Conservation (phyloP, 1,140 invertebrate species). For the Cherax destructor region DNA sequence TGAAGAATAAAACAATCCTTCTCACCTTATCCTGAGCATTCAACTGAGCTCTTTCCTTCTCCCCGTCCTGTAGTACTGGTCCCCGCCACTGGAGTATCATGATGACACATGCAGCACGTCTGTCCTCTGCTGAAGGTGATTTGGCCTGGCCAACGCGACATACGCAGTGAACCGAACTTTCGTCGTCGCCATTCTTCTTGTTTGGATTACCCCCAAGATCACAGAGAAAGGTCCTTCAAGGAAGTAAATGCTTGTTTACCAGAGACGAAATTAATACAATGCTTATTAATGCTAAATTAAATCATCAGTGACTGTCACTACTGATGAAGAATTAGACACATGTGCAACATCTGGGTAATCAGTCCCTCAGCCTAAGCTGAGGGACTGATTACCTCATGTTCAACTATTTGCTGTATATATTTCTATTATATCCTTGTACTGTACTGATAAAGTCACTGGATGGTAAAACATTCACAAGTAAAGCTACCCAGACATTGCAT, state of each 20-base stretch:
- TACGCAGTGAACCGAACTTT: constrained; percentile 81
- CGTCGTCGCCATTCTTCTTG: constrained; percentile 82
- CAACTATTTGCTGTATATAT: no score
- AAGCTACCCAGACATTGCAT: no score
- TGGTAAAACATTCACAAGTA: no score
- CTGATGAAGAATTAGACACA: no score
- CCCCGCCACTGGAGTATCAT: constrained; percentile 82
- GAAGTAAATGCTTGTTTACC: background rate
- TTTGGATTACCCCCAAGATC: constrained; percentile 83
- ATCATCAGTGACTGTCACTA: no score
- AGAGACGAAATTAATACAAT: no score
- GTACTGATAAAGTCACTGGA: no score
- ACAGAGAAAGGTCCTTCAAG: constrained; percentile 81
- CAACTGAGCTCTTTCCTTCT: constrained; percentile 80
- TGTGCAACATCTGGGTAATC: no score
- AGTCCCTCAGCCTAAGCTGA: no score
- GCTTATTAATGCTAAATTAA: no score
- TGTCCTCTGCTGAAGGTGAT: constrained; percentile 79
- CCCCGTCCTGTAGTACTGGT: constrained; percentile 77
- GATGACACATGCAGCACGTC: constrained; percentile 80
- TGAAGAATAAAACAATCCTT: background rate
- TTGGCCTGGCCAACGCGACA: constrained; percentile 78
- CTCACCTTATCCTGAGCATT: constrained; percentile 80
- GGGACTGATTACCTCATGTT: no score
- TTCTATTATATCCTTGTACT: no score